Base-by-base conservation (phyloP, 2,797 vertebrate species). In the Kryptolebias ocellatus region DNA sequence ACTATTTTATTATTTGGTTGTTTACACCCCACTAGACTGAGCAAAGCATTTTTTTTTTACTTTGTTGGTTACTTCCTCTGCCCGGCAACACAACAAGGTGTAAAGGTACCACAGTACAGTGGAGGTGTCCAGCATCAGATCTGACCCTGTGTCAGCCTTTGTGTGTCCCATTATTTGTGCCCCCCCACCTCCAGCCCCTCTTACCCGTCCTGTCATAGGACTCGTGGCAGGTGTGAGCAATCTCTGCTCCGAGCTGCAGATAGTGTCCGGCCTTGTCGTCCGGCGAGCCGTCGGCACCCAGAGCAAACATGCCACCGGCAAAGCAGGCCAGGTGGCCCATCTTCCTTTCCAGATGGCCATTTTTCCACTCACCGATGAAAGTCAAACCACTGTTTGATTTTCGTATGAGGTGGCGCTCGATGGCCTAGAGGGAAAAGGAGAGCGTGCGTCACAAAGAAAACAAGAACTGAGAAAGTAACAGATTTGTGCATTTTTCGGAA, bases 261-360 rank as follows among this genome's bases (percentile, higher is more conserved):
- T 98, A 99, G 89, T 99, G 97, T 46, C 98, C 98, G 1, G 97
- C 97, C 91, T 97, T 98, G 89, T 98, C 96, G 52, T 94, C 96
- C 7, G 95, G 95, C 53, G 97, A 97, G 72, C 98, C 97, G 64
- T 99, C 98, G 27, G 98, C 98, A 58, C 97, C 97, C 69, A 98
- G 83, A 1, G 96, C 98, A 76, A 99, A 97, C 97, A 99, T 97
- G 83, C 98, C 98, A 0, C 98, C 98, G 29, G 98, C 97, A 78
- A 99, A 99, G 82, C 98, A 99, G 52, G 98, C 96, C 91, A 99
- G 93, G 88, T 99, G 98, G 60, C 98, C 98, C 98, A 99, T 99
- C 91, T 99, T 99, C 79, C 95, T 94, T 87, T 99, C 97, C 85
- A 99, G 95, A 90, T 99, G 97, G 4, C 98, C 98, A 0, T 99